These are phyloP conservation scores for Bucorvus abyssinicus DNA, from an alignment of 2,797 vertebrate species.

Conservation along the genomic window DNA sequence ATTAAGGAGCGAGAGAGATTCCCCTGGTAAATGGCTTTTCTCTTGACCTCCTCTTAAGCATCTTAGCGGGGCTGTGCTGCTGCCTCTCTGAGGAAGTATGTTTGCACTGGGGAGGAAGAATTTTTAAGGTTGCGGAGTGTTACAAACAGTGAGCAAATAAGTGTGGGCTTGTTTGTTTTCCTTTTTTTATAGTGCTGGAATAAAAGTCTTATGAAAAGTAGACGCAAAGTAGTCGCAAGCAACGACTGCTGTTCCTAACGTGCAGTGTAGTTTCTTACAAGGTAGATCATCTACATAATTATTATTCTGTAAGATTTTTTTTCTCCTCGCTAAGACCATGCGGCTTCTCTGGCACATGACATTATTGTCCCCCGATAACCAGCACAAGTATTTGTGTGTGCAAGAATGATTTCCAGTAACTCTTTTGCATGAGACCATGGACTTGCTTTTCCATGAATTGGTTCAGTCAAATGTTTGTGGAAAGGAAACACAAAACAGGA, in stretches of 20 bases:
- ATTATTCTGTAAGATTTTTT: neutral
- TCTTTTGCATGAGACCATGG: neutral
- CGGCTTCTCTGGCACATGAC: neutral
- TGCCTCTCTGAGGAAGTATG: constrained; percentile 33
- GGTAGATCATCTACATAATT: neutral
- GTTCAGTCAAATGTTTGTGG: neutral
- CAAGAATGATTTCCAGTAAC: neutral
- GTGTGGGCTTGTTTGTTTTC: neutral
- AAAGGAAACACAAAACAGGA: neutral
- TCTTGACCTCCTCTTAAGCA: constrained; percentile 60
- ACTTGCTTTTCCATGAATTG: neutral
- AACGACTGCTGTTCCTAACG: neutral
- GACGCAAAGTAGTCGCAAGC: neutral
- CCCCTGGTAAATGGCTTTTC: constrained; percentile 46
- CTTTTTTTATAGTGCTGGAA: neutral
- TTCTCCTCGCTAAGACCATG: neutral
- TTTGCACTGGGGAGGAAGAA: constrained; percentile 45
- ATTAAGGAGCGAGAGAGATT: constrained; percentile 33
- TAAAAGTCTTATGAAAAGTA: neutral
- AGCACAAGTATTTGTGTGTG: neutral
- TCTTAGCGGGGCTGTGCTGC: constrained; percentile 6
- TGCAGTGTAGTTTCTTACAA: neutral
- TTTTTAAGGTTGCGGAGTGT: constrained; percentile 29
- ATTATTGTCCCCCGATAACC: neutral
- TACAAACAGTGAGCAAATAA: constrained; percentile 30